Evolutionary conservation across 2,113 vertebrate species (phyloP), one percentile per base, ranked within the genome.

Genomic region (Pogonocichla stellata): DNA sequence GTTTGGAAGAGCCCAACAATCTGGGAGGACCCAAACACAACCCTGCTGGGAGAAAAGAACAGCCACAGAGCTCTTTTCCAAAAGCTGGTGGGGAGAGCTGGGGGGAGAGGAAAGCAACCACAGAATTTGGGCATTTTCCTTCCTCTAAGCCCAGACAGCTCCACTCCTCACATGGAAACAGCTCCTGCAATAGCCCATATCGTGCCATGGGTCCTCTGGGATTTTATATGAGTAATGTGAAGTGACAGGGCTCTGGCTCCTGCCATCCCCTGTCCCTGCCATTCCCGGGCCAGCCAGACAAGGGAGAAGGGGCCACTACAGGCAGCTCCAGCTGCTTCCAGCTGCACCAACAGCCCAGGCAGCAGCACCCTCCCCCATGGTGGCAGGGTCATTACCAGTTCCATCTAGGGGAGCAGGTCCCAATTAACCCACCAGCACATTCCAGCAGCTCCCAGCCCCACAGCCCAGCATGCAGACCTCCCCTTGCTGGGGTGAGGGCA

Each of bases 381-480:
- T 5, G 25, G 56, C 88, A 86, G 91, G 85, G 87, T 86, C 88
- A 12, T 71, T 19, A 12, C 29, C 20, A 18, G 50, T 69, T 43
- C 80, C 45, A 70, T 5, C 17, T 3, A 86, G 48, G 43, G 84
- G 16, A 70, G n/a, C 40, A 5, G 38, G 54, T 64, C 78, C 80
- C 2, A 10, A 13, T 36, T 61, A 75, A 80, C 33, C 8, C 15
- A 25, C 36, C 29, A 8, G 33, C 20, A 38, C 24, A 28, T 42
- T 3, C 53, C 47, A 64, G 80, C 57, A 47, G 86, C 61, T 64
- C 73, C 67, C 69, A 12, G 42, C 22, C 25, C 61, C 5, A 0
- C 0, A 5, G 53, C 12, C n/a, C 66, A 22, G 5, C 12, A 7
- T 0, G 0, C 0, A 9, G 16, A 10, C 3, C 19, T 1, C 8